Conservation (phyloP, 2,888 invertebrate species). For the Nomada ferruginata region DNA sequence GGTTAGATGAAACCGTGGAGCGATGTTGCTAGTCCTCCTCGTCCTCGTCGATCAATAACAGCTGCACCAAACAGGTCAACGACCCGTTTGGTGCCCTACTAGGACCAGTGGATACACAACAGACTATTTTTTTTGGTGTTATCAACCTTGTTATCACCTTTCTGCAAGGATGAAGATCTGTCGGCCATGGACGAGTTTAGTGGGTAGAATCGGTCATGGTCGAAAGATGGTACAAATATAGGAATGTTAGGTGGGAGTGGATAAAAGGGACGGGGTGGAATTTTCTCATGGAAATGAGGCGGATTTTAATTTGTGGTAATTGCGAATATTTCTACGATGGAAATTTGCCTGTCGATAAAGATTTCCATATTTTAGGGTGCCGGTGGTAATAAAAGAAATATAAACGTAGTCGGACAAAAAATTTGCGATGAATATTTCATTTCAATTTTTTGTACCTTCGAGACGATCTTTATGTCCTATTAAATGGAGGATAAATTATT, state of each 20-base stretch:
- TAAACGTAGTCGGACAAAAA: no score
- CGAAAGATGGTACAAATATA: background rate
- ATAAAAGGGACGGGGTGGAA: background rate
- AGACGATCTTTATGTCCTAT: no score
- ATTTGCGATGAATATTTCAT: no score
- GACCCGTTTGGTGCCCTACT: conserved; percentile 74
- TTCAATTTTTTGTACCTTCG: no score
- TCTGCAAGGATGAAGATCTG: background rate
- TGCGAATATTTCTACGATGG: background rate
- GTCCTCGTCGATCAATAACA: conserved; percentile 81
- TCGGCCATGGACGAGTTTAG: background rate
- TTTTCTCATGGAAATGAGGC: background rate
- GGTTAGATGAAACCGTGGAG: conserved; percentile 68
- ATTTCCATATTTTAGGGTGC: no score
- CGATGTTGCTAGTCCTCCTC: conserved; percentile 79
- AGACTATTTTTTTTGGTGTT: conserved; percentile 50
- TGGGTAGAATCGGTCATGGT: background rate
- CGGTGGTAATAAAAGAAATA: no score
- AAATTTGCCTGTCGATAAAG: background rate
- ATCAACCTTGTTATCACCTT: conserved; percentile 41
- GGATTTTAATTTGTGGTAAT: background rate
- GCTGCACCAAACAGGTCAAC: conserved; percentile 81
- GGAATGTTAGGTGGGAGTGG: background rate
- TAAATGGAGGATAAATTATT: no score
- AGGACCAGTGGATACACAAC: conserved; percentile 60